A percentile compares a stretch with the other conserved stretches of the same genome.
phyloP scores from a whole-genome alignment of 2,888 invertebrate genomes.

The Oscheius sp. region DNA sequence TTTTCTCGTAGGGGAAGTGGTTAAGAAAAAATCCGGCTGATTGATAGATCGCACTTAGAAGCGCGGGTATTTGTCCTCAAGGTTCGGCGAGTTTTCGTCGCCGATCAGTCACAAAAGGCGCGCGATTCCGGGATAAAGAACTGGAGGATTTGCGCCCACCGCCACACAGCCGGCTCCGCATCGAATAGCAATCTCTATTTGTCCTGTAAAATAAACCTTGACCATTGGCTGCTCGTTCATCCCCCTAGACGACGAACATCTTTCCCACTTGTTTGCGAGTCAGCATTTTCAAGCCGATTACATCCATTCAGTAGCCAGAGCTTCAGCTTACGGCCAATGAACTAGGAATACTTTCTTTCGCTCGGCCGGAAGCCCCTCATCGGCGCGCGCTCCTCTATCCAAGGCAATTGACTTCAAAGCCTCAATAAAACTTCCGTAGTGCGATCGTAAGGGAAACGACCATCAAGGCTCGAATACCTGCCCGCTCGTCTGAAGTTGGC shows the following conservation, averaged over 20 bases:
- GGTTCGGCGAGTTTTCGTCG: constrained; percentile 26
- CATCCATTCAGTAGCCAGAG: neutral
- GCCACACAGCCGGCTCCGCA: constrained; percentile 14
- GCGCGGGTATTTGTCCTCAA: constrained; percentile 26
- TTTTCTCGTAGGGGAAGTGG: neutral
- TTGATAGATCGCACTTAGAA: constrained; percentile 13
- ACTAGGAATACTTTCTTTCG: neutral
- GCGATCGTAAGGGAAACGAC: neutral
- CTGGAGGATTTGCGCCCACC: constrained; percentile 21
- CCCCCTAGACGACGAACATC: constrained; percentile 18
- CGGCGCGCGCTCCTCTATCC: neutral
- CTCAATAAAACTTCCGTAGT: constrained; percentile 20
- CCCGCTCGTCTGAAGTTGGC: neutral
- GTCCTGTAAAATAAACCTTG: constrained; percentile 29
- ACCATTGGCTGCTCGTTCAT: constrained; percentile 7
- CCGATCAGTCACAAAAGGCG: constrained; percentile 30
- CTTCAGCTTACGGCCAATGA: neutral
- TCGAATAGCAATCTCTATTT: constrained; percentile 12
- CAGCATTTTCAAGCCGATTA: constrained; percentile 17
- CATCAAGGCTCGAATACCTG: neutral
- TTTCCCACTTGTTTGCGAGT: constrained; percentile 2
- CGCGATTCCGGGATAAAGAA: constrained; percentile 31
- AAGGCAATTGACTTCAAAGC: constrained; percentile 7
- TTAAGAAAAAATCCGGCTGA: neutral
- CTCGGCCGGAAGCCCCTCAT: constrained; percentile 19